A percentile compares a stretch with the other conserved stretches of the same genome.
These are phyloP conservation scores for Epizoanthus fatuus DNA, from an alignment of 92 coral and sea anemone genomes.

Conservation along the genomic window DNA sequence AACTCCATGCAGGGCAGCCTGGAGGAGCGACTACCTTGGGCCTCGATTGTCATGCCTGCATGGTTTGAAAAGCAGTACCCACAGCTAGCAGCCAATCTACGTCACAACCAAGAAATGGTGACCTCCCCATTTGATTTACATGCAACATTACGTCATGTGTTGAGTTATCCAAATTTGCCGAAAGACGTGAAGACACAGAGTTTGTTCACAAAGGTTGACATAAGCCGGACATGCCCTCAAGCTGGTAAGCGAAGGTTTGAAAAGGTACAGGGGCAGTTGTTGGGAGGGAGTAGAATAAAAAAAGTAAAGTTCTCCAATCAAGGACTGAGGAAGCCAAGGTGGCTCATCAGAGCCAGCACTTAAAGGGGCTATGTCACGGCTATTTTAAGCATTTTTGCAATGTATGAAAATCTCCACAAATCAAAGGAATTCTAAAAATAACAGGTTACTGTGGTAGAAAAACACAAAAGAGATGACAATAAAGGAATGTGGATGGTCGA, in stretches of 20 bases:
- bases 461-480: too few relatives aligned
- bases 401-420: too few relatives aligned
- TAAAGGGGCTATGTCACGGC: too few relatives aligned
- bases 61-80: slow-evolving; percentile 81
- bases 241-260: slow-evolving; percentile 58
- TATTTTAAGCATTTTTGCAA: too few relatives aligned
- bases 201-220: slow-evolving; percentile 65
- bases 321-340: too few relatives aligned
- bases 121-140: slow-evolving; percentile 83
- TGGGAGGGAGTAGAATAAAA: too few relatives aligned
- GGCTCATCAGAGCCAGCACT: too few relatives aligned
- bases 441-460: too few relatives aligned
- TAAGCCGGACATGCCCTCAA: slow-evolving; percentile 63
- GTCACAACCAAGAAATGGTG: slow-evolving; percentile 64
- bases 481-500: too few relatives aligned
- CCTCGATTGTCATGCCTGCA: slow-evolving; percentile 78
- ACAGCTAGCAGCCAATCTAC: slow-evolving; percentile 58
- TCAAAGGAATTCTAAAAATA: too few relatives aligned
- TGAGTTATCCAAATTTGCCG: slow-evolving; percentile 56
- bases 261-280: background rate
- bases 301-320: too few relatives aligned
- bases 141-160: slow-evolving; percentile 77
- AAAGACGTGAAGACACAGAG: slow-evolving; percentile 68
- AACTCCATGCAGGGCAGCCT: slow-evolving; percentile 87
- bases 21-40: slow-evolving; percentile 86